phyloP scores from a whole-genome alignment of 2,113 vertebrate species.

The Zapus hudsonius region DNA sequence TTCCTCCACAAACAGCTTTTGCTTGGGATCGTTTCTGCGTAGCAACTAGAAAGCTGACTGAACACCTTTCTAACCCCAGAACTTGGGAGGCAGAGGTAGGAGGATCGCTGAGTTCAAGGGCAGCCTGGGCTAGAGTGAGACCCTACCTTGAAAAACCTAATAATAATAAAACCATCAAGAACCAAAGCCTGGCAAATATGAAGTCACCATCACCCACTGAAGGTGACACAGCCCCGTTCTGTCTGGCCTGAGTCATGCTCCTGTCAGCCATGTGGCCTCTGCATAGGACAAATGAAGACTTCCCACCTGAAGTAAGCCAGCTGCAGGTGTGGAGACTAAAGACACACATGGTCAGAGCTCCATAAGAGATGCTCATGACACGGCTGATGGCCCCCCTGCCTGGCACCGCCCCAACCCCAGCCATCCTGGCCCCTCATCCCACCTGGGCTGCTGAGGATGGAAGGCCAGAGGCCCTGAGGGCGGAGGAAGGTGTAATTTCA shows the following conservation, averaged over 20 bases:
- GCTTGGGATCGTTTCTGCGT: too few species aligned
- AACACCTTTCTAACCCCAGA: too few species aligned
- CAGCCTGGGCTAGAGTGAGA: too few species aligned
- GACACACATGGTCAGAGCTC: background rate
- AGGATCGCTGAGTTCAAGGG: too few species aligned
- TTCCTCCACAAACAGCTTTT: too few species aligned
- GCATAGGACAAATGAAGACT: background rate
- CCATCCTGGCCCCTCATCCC: background rate
- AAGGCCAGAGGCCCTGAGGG: background rate
- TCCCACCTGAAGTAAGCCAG: background rate
- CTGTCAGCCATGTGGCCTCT: accelerated
- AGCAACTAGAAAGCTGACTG: too few species aligned
- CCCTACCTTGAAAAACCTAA: too few species aligned
- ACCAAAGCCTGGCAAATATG: too few species aligned
- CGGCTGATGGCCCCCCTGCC: background rate
- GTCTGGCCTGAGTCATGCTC: background rate
- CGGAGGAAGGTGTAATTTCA: slow-evolving; percentile 77
- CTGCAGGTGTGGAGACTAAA: background rate
- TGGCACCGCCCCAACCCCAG: background rate
- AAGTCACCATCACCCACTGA: too few species aligned
- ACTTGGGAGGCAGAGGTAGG: too few species aligned
- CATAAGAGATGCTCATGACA: too few species aligned
- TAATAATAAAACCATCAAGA: too few species aligned
- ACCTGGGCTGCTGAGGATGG: background rate
- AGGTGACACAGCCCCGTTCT: background rate